Evolutionary conservation across 35 echinoderm and acorn worm species (phyloP), one percentile per base, ranked within the genome.

Genomic region (Nesometra sesokonis): DNA sequence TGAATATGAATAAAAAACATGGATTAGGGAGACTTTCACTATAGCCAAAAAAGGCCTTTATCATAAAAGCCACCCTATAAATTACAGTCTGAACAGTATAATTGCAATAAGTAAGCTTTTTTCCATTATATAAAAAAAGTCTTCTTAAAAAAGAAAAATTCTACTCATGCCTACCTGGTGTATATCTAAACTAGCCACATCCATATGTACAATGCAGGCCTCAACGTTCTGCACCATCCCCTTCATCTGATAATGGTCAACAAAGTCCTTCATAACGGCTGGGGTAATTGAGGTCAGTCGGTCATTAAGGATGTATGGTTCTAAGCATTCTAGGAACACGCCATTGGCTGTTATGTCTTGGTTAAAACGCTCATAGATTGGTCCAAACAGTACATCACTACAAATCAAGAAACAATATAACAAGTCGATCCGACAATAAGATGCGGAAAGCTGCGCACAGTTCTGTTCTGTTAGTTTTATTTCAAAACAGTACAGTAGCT

Each of bases 121-220:
- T n/a, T n/a, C n/a, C n/a, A n/a, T n/a, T n/a, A n/a, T n/a, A n/a
- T n/a, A n/a, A n/a, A n/a, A n/a, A n/a, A n/a, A n/a, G n/a, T n/a
- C n/a, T 15, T 43, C 4, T 43, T 43, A 43, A 7, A 7, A 43
- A 43, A 15, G 4, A 7, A 43, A 7, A 43, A 7, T 4, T 43
- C 3, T 47, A 84, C 34, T 43, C 4, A 32, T 36, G 27, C 29
- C 78, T 76, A 97, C 95, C 92, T 97, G 95, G 78, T 97, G 95
- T 46, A 97, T 97, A 85, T 97, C 95, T 29, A 97, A 78, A 57
- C 95, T 97, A 38, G 92, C 89, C 2, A 97, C 91, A 84, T 97
- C 92, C 91, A 97, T 91, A 35, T 97, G 95, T 39, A 97, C 95
- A 35, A 97, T 97, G 57, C 95, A 97, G 15, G 92, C 95, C 67